Evolutionary conservation across 2,797 vertebrate genomes (phyloP).

Genomic region (Sciurus carolinensis): DNA sequence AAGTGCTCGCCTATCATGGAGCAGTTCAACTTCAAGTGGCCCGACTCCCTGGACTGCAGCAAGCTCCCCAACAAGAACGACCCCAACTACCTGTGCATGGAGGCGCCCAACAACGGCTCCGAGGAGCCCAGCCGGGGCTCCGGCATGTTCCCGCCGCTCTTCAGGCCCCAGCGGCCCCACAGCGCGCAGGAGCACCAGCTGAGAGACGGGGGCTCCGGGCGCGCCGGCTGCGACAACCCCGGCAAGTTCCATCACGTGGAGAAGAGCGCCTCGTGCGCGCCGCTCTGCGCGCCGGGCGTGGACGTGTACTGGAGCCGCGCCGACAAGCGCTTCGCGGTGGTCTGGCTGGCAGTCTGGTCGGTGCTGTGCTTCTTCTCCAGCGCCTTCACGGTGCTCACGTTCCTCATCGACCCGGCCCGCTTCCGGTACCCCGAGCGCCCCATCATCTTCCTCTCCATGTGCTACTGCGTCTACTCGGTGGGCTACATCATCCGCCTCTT

Average conservation of each 20-base stretch:
- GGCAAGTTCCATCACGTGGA: slow-evolving; percentile 98
- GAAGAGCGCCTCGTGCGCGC: slow-evolving; percentile 97
- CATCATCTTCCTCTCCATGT: slow-evolving; percentile 99
- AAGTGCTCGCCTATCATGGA: slow-evolving; percentile 97
- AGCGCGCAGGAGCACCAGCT: slow-evolving; percentile 87
- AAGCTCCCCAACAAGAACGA: slow-evolving; percentile 97
- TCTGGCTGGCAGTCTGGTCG: slow-evolving; percentile 98
- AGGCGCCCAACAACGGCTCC: slow-evolving; percentile 96
- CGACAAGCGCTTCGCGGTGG: slow-evolving; percentile 96
- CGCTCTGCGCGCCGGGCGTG: slow-evolving; percentile 94
- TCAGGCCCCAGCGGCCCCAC: slow-evolving; percentile 92
- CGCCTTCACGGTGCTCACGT: slow-evolving; percentile 98
- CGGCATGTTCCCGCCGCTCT: slow-evolving; percentile 95
- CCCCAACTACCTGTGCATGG: slow-evolving; percentile 99
- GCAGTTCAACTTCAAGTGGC: slow-evolving; percentile 97
- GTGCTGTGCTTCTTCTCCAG: slow-evolving; percentile 98
- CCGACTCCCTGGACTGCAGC: slow-evolving; percentile 96
- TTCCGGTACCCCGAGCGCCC: slow-evolving; percentile 99
- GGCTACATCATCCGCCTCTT: slow-evolving; percentile 98
- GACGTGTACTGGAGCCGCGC: slow-evolving; percentile 98
- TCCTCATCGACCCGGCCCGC: slow-evolving; percentile 96
- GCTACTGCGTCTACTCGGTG: slow-evolving; percentile 98
- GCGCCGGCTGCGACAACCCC: slow-evolving; percentile 92
- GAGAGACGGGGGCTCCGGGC: slow-evolving; percentile 88
- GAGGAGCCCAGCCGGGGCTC: slow-evolving; percentile 94